Evolutionary conservation across 1,140 invertebrate genomes (phyloP).

Genomic region (Drosophila nasuta): DNA sequence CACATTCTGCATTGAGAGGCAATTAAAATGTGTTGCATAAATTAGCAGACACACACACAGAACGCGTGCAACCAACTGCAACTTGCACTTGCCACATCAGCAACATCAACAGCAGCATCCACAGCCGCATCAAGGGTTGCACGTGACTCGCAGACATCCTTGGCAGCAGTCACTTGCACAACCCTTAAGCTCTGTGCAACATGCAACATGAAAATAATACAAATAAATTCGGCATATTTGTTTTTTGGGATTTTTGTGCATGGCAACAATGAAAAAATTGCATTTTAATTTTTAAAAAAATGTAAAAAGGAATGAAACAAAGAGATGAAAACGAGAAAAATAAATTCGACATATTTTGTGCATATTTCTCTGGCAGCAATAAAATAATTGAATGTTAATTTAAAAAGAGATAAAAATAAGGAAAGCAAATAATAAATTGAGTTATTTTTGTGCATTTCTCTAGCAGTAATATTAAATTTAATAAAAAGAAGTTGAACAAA

Average conservation of each 20-base stretch:
- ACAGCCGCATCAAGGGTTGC: constrained; percentile 21
- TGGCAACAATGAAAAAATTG: neutral
- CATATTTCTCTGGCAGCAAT: too few species aligned
- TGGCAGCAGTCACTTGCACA: neutral
- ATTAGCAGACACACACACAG: constrained; percentile 31
- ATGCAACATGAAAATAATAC: neutral
- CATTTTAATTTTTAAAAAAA: neutral
- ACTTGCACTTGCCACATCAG: constrained; percentile 25
- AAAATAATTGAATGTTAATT: neutral
- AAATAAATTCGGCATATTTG: neutral
- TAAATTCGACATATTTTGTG: too few species aligned
- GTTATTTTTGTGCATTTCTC: too few species aligned
- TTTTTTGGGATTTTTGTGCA: neutral
- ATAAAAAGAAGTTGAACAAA: too few species aligned
- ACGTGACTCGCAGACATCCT: constrained; percentile 8
- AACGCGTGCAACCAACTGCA: constrained; percentile 27
- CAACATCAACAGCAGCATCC: too few species aligned
- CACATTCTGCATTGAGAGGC: constrained; percentile 35
- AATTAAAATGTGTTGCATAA: constrained; percentile 51
- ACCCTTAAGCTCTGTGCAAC: constrained; percentile 5
- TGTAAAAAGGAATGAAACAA: neutral
- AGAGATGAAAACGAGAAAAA: neutral
- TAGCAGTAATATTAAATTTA: too few species aligned
- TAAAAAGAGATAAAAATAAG: neutral
- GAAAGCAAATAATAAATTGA: too few species aligned